Evolutionary conservation across 2,888 invertebrate species (phyloP).

Genomic region (Callyntrura guangdongensis): DNA sequence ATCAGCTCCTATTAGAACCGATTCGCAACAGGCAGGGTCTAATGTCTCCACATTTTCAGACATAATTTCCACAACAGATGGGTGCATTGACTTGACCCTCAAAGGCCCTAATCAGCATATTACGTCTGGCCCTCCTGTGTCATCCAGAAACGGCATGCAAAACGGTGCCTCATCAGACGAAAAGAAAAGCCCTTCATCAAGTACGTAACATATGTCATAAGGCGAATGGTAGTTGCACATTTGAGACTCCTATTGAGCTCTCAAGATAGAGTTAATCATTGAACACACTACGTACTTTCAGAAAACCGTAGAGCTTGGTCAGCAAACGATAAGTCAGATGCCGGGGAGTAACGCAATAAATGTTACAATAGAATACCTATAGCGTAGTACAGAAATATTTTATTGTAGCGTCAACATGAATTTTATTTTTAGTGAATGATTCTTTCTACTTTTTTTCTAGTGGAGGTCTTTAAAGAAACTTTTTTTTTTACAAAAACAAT

Average conservation of each 20-base stretch:
- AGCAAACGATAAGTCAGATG: constrained; percentile 70
- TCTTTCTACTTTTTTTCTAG: constrained; percentile 28
- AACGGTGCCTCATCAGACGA: constrained; percentile 30
- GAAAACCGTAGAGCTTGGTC: constrained; percentile 76
- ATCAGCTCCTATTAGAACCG: constrained; percentile 67
- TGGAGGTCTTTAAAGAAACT: background rate
- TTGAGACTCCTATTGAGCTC: background rate
- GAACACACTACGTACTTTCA: constrained; percentile 56
- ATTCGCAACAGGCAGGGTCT: constrained; percentile 61
- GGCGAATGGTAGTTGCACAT: background rate
- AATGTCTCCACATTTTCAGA: constrained; percentile 55
- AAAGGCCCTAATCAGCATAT: constrained; percentile 74
- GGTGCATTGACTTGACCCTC: constrained; percentile 71
- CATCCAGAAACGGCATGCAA: constrained; percentile 28
- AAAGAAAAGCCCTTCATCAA: constrained; percentile 63
- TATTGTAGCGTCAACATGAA: constrained; percentile 12
- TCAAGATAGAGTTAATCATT: background rate
- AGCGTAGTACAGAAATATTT: constrained; percentile 27
- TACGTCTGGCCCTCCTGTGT: constrained; percentile 8
- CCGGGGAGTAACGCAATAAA: constrained; percentile 65
- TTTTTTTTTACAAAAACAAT: background rate
- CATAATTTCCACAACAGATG: constrained; percentile 67
- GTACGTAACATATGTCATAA: constrained; percentile 24
- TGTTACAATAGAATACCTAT: constrained; percentile 54
- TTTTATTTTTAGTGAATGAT: constrained; percentile 67